phyloP scores from a whole-genome alignment of 2,888 invertebrate species.

The Caenorhabditis sp. region DNA sequence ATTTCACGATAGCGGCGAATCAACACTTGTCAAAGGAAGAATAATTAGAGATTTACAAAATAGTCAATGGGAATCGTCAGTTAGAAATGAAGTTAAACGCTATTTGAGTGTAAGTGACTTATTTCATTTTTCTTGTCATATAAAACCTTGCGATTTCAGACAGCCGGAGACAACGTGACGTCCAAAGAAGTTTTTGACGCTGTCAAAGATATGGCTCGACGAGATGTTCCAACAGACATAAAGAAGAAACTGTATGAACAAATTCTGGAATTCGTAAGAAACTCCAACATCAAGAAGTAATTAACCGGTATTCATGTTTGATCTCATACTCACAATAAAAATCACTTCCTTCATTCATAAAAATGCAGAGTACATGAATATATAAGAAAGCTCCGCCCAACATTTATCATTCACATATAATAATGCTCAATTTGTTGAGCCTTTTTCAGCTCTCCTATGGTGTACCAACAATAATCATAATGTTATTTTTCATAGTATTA shows the following conservation, averaged over 20 bases:
- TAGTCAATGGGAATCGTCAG: constrained; percentile 31
- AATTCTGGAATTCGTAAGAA: constrained; percentile 30
- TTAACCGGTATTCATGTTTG: background rate
- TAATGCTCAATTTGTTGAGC: constrained; percentile 3
- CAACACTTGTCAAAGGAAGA: constrained; percentile 26
- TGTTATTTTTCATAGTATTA: constrained; percentile 18
- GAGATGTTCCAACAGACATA: constrained; percentile 32
- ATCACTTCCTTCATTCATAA: background rate
- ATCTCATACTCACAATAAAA: background rate
- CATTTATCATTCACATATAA: background rate
- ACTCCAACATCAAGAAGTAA: constrained; percentile 10
- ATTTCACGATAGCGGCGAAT: constrained; percentile 35
- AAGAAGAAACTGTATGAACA: constrained; percentile 40
- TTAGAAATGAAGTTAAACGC: constrained; percentile 32
- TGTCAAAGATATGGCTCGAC: constrained; percentile 33
- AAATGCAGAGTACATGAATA: too few relatives aligned
- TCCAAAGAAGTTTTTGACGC: constrained; percentile 37
- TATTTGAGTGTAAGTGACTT: constrained; percentile 20
- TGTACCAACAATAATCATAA: constrained; percentile 19
- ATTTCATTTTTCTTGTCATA: background rate
- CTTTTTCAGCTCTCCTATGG: constrained; percentile 22
- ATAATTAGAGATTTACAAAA: constrained; percentile 24
- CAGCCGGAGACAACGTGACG: constrained; percentile 26
- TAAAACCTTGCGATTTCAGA: too few relatives aligned
- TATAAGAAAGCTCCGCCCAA: background rate